Evolutionary conservation across 2,888 invertebrate genomes (phyloP).

Genomic region (Amphimallon solstitiale): DNA sequence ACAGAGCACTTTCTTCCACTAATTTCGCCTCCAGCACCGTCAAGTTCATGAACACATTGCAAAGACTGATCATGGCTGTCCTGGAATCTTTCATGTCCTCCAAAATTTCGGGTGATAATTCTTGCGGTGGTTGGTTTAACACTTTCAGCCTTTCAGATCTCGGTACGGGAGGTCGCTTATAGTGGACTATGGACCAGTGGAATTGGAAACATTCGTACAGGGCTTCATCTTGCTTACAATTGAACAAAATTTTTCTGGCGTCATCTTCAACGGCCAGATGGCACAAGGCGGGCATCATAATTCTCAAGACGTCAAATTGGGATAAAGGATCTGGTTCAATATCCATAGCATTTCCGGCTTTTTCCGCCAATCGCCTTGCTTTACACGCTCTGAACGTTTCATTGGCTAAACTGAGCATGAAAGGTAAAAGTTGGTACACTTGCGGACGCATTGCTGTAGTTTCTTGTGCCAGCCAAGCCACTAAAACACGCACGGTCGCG

Average conservation of each 20-base stretch:
- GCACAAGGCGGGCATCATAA: slow-evolving; percentile 89
- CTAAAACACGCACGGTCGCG: slow-evolving; percentile 84
- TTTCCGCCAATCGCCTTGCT: slow-evolving; percentile 74
- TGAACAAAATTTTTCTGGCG: slow-evolving; percentile 81
- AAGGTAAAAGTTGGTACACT: slow-evolving; percentile 83
- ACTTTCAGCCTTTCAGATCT: slow-evolving; percentile 81
- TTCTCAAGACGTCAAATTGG: slow-evolving; percentile 76
- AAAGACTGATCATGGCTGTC: slow-evolving; percentile 86
- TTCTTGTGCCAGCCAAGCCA: slow-evolving; percentile 92
- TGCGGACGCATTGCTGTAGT: slow-evolving; percentile 87
- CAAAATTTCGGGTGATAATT: slow-evolving; percentile 76
- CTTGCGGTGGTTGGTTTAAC: slow-evolving; percentile 79
- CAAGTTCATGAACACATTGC: slow-evolving; percentile 92
- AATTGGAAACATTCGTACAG: slow-evolving; percentile 82
- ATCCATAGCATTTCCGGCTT: slow-evolving; percentile 65
- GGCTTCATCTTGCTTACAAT: slow-evolving; percentile 82
- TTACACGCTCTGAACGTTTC: slow-evolving; percentile 82
- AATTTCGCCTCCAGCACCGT: slow-evolving; percentile 87
- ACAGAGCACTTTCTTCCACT: slow-evolving; percentile 80
- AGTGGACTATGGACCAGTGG: slow-evolving; percentile 89
- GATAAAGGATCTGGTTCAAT: slow-evolving; percentile 57
- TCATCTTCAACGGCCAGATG: slow-evolving; percentile 92
- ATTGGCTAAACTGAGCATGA: slow-evolving; percentile 81
- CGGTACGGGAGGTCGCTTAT: slow-evolving; percentile 83
- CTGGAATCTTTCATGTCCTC: slow-evolving; percentile 88